Conservation (phyloP, 2,797 vertebrate species). For the Enteromius mattozi region DNA sequence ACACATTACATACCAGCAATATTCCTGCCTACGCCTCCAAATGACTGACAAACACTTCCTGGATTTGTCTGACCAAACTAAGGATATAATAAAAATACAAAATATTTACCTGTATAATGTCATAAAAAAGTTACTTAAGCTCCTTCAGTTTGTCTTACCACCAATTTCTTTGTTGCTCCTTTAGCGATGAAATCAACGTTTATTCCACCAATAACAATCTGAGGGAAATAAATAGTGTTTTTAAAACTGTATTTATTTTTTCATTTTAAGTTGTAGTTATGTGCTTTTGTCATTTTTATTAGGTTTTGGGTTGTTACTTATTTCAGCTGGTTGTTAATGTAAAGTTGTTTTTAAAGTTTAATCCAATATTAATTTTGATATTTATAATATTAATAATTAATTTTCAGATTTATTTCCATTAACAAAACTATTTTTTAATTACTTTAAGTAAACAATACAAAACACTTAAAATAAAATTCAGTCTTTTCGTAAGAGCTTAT, state of each 20-base stretch:
- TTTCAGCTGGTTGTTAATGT: no score
- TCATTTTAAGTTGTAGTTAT: not conserved
- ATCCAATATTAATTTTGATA: not conserved
- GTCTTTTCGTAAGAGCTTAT: not conserved
- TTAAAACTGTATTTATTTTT: not conserved
- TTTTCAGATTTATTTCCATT: not conserved
- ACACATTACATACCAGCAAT: slow-evolving; percentile 81
- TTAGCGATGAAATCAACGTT: slow-evolving; percentile 92
- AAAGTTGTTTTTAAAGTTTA: not conserved
- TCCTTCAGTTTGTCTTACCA: slow-evolving; percentile 66
- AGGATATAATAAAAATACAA: slow-evolving; percentile 45
- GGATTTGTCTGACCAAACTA: slow-evolving; percentile 88
- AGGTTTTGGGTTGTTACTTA: not conserved
- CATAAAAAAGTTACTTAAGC: not conserved
- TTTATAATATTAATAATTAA: no score
- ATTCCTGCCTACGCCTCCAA: slow-evolving; percentile 90
- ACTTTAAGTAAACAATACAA: not conserved
- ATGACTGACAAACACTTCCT: slow-evolving; percentile 85
- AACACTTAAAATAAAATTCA: not conserved
- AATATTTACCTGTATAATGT: not conserved
- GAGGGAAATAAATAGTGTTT: slow-evolving; percentile 53
- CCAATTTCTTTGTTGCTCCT: slow-evolving; percentile 76
- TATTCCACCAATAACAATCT: slow-evolving; percentile 91
- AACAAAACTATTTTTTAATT: not conserved
- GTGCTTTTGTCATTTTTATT: not conserved